Conservation (phyloP, 2,888 invertebrate genomes). For the Idaea dimidiata region DNA sequence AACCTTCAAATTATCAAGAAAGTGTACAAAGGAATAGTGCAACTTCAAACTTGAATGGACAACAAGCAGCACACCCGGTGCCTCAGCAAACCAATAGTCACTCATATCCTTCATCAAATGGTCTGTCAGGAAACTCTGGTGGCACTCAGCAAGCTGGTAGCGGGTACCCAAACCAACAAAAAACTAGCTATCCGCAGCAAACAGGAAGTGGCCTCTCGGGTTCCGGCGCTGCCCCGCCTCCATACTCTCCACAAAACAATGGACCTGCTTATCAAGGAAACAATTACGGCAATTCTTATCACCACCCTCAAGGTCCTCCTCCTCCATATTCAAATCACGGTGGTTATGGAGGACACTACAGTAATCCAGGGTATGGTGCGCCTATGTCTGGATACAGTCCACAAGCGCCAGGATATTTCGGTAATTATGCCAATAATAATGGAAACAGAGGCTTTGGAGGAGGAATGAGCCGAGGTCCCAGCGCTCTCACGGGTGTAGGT, state of each 20-base stretch:
- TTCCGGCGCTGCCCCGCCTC: constrained; percentile 44
- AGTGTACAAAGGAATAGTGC: constrained; percentile 57
- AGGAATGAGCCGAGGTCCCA: constrained; percentile 57
- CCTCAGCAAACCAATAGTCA: constrained; percentile 42
- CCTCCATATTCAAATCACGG: constrained; percentile 55
- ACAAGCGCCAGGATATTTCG: constrained; percentile 68
- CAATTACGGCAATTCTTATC: constrained; percentile 48
- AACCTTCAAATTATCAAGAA: constrained; percentile 53
- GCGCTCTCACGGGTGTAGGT: constrained; percentile 64
- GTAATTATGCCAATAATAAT: constrained; percentile 56
- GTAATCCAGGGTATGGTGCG: constrained; percentile 48
- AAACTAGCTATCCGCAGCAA: constrained; percentile 29
- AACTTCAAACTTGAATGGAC: constrained; percentile 44
- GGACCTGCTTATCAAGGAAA: constrained; percentile 27
- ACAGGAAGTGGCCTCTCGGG: constrained; percentile 39
- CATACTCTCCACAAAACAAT: constrained; percentile 43
- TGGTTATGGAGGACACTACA: constrained; percentile 41
- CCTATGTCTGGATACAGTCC: constrained; percentile 58
- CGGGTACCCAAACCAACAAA: constrained; percentile 36
- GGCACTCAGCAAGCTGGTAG: constrained; percentile 36
- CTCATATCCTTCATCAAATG: constrained; percentile 61
- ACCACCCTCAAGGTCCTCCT: constrained; percentile 58
- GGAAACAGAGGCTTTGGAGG: constrained; percentile 57
- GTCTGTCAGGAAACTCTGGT: constrained; percentile 57
- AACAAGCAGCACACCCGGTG: constrained; percentile 28